These are phyloP conservation scores for Neomonachus schauinslandi DNA, from an alignment of 2,113 vertebrate species.

Conservation along the genomic window DNA sequence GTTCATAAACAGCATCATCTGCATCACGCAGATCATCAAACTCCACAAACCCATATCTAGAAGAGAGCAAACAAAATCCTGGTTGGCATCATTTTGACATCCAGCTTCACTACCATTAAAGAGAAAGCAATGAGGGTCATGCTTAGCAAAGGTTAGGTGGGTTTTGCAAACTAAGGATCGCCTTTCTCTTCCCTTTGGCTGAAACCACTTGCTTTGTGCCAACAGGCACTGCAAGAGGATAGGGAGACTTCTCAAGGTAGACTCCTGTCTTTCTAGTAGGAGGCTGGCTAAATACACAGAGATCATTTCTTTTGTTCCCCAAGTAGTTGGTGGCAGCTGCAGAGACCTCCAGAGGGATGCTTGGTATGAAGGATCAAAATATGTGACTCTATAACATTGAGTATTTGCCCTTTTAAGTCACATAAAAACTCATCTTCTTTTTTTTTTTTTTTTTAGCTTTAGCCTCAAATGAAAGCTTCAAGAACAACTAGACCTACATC, in stretches of 20 bases:
- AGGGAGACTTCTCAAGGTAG: slow-evolving; percentile 9
- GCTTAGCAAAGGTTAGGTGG: slow-evolving; percentile 76
- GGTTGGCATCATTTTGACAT: slow-evolving; percentile 24
- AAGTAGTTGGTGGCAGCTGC: slow-evolving; percentile 27
- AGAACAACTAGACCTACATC: slow-evolving; percentile 2
- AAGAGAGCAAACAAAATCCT: slow-evolving; percentile 65
- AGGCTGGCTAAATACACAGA: not conserved
- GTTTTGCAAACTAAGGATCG: slow-evolving; percentile 67
- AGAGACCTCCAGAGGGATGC: slow-evolving; percentile 44
- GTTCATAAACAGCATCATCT: slow-evolving; percentile 97
- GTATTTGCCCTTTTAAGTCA: slow-evolving; percentile 30
- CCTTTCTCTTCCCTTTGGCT: slow-evolving; percentile 42
- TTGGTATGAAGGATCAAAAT: slow-evolving; percentile 21
- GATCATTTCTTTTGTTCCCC: not conserved
- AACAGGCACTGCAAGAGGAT: not conserved
- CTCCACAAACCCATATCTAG: slow-evolving; percentile 97
- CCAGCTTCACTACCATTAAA: slow-evolving; percentile 47
- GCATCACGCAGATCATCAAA: slow-evolving; percentile 98
- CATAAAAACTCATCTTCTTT: not conserved
- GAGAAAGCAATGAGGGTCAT: slow-evolving; percentile 78
- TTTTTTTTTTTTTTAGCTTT: not conserved
- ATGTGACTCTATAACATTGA: not conserved
- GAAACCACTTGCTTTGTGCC: slow-evolving; percentile 60
- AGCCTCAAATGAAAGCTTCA: not conserved
- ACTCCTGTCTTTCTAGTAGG: slow-evolving; percentile 47